Percentiles rank a stretch among this genome's conserved stretches.
Evolutionary conservation across 2,113 vertebrate species (phyloP).

Genomic region (Lepus timidus): DNA sequence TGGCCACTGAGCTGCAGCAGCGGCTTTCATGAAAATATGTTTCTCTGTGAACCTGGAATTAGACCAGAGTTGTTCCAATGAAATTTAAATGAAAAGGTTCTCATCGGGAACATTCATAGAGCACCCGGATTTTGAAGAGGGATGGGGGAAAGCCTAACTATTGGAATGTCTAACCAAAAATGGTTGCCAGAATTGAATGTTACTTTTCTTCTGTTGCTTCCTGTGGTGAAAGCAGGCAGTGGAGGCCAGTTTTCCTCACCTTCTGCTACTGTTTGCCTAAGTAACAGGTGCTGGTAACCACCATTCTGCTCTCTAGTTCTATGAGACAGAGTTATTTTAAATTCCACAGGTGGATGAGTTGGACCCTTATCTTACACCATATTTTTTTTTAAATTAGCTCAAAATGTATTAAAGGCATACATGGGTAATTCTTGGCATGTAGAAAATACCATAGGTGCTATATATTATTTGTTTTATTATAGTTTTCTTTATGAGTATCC

Average conservation of each 20-base stretch:
- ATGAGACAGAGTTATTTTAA: neutral
- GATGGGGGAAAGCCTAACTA: neutral
- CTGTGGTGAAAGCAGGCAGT: neutral
- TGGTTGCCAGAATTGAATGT: neutral
- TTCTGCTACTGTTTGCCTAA: neutral
- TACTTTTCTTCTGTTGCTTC: neutral
- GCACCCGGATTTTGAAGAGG: neutral
- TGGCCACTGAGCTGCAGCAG: constrained; percentile 5
- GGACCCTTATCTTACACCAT: neutral
- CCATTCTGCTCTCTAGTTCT: neutral
- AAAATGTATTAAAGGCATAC: neutral
- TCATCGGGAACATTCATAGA: neutral
- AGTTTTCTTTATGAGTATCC: neutral
- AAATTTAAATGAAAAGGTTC: constrained; percentile 5
- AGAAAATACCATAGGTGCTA: neutral
- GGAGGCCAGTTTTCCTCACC: neutral
- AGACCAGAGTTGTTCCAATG: neutral
- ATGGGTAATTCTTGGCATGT: neutral
- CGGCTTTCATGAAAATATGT: neutral
- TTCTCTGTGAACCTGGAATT: neutral
- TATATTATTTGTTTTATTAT: neutral
- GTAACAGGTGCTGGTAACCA: too few species aligned
- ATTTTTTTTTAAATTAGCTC: neutral
- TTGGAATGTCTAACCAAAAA: neutral
- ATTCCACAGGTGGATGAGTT: neutral